Evolutionary conservation across 2,797 vertebrate genomes (phyloP).

Genomic region (Muscicapa comitata): DNA sequence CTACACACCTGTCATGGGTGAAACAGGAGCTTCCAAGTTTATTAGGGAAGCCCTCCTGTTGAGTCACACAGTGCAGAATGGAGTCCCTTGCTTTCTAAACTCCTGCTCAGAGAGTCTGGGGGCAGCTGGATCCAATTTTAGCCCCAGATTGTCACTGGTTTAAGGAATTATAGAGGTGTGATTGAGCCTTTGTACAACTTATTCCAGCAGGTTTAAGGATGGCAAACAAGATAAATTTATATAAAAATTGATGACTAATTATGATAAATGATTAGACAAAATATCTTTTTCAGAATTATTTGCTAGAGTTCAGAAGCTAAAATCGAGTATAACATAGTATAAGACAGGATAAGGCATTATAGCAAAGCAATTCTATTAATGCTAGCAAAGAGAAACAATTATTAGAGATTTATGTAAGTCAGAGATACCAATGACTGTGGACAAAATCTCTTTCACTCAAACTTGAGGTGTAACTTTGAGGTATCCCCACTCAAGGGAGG

Average conservation of each 20-base stretch:
- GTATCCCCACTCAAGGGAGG: neutral
- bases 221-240: neutral
- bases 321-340: fast-evolving
- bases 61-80: neutral
- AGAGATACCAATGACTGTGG: neutral
- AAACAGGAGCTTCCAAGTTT: neutral
- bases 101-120: neutral
- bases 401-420: neutral
- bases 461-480: neutral
- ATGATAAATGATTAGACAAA: neutral
- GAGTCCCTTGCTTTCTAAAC: neutral
- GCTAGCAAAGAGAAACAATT: neutral
- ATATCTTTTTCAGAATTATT: neutral
- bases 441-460: neutral
- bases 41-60: neutral
- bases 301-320: neutral
- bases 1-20: neutral
- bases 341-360: neutral
- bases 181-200: neutral
- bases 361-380: neutral
- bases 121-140: neutral
- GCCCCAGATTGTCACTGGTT: neutral
- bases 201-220: neutral
- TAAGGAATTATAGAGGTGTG: neutral
- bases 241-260: neutral